A percentile compares a stretch with the other conserved stretches of the same genome.
phyloP scores from a whole-genome alignment of 2,113 vertebrate genomes.

The Ranitomeya variabilis region DNA sequence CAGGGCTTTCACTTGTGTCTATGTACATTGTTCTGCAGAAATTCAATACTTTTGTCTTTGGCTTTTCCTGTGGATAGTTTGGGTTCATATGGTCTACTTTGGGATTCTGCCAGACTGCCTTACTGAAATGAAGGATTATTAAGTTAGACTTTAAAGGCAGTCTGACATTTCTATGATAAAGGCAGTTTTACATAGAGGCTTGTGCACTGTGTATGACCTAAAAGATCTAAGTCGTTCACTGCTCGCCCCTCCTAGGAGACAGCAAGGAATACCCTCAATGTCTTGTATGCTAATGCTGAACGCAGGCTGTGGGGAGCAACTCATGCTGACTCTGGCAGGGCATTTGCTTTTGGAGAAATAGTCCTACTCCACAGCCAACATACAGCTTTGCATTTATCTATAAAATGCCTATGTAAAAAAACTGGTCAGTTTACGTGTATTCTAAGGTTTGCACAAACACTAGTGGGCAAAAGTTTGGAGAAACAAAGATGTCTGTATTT shows the following conservation, averaged over 20 bases:
- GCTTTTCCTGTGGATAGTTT: constrained; percentile 28
- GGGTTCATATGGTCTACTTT: constrained; percentile 21
- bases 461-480: too few species aligned
- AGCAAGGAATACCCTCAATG: not conserved
- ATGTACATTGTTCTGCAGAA: not conserved
- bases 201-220: constrained; percentile 15
- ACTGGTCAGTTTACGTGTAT: not conserved
- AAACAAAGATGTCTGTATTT: not conserved
- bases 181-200: constrained; percentile 14
- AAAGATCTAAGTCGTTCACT: not conserved
- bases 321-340: not conserved
- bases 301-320: not conserved
- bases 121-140: constrained; percentile 20
- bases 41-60: constrained; percentile 20
- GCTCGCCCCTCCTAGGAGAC: not conserved
- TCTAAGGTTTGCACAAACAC: not conserved
- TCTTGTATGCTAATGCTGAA: constrained; percentile 3
- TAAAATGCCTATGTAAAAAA: not conserved
- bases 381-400: not conserved
- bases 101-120: constrained; percentile 11
- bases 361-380: not conserved
- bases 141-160: not conserved
- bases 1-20: not conserved
- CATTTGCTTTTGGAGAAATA: not conserved
- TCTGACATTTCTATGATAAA: constrained; percentile 21